These are phyloP conservation scores for Amblyornis subalaris DNA, from an alignment of 2,113 vertebrate species.

Conservation along the genomic window DNA sequence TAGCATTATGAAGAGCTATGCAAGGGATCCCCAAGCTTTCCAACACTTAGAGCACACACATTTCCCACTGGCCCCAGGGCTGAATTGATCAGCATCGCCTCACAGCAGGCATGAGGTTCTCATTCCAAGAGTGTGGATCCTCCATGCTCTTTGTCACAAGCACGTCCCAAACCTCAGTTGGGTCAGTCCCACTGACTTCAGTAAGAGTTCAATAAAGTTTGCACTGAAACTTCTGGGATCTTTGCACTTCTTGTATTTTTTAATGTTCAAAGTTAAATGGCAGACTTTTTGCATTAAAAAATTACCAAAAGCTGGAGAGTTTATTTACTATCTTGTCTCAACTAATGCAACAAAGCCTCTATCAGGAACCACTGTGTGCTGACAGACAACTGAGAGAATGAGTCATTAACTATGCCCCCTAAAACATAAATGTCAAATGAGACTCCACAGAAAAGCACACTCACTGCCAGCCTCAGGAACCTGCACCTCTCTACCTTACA, in stretches of 20 bases:
- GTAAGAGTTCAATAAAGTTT: not conserved
- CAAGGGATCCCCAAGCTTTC: not conserved
- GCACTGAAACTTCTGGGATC: not conserved
- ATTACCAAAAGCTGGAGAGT: not conserved
- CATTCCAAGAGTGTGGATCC: not conserved
- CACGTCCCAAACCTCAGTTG: not conserved
- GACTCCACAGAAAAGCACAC: not conserved
- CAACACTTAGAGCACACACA: accelerated
- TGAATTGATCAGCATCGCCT: not conserved
- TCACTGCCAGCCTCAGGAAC: not conserved
- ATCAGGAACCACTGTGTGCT: not conserved
- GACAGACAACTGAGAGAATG: not conserved
- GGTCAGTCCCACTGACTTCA: not conserved
- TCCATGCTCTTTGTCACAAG: not conserved
- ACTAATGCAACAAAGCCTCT: not conserved
- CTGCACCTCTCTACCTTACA: not conserved
- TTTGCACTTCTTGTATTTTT: not conserved
- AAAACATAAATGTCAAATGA: not conserved
- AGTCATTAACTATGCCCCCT: not conserved
- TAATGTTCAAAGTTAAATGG: not conserved
- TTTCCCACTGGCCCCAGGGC: accelerated
- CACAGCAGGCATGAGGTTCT: accelerated
- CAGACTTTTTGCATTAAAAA: not conserved
- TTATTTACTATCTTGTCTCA: not conserved
- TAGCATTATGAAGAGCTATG: not conserved